These are phyloP conservation scores for Cryptotis parvus DNA, from an alignment of 2,113 vertebrate species.

Conservation along the genomic window DNA sequence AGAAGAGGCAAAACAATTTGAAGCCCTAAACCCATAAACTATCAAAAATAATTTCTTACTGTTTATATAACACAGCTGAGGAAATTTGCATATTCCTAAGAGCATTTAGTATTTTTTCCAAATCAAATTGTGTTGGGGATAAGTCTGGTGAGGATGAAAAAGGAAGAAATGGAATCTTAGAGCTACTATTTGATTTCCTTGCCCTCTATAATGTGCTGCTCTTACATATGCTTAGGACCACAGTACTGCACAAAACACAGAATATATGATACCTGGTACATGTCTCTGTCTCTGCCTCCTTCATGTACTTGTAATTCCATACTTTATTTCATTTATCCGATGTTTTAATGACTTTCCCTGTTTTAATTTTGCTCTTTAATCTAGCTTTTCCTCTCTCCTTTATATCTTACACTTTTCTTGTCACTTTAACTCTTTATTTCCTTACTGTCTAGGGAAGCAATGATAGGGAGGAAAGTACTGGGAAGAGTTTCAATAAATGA, in stretches of 20 bases:
- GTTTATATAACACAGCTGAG: neutral
- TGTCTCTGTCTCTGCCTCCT: neutral
- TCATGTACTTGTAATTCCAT: neutral
- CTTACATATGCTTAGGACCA: neutral
- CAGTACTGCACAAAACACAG: neutral
- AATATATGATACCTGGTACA: too few relatives aligned
- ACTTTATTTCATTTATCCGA: neutral
- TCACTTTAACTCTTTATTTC: neutral
- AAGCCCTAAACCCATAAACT: neutral
- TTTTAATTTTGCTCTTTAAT: neutral
- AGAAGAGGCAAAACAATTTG: neutral
- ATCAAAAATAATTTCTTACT: neutral
- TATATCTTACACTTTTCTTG: neutral
- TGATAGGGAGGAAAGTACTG: neutral
- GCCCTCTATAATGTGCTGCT: neutral
- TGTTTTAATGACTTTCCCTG: neutral
- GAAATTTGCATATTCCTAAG: neutral
- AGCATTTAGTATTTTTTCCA: neutral
- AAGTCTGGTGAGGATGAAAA: neutral
- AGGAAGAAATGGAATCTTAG: neutral
- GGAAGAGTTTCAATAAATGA: slow-evolving; percentile 30
- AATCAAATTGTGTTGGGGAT: neutral
- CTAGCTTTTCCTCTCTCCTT: neutral
- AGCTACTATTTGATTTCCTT: neutral
- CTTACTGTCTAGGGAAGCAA: neutral